Conservation (phyloP, 23 tunicate genomes). For the Aplidium turbinatum region DNA sequence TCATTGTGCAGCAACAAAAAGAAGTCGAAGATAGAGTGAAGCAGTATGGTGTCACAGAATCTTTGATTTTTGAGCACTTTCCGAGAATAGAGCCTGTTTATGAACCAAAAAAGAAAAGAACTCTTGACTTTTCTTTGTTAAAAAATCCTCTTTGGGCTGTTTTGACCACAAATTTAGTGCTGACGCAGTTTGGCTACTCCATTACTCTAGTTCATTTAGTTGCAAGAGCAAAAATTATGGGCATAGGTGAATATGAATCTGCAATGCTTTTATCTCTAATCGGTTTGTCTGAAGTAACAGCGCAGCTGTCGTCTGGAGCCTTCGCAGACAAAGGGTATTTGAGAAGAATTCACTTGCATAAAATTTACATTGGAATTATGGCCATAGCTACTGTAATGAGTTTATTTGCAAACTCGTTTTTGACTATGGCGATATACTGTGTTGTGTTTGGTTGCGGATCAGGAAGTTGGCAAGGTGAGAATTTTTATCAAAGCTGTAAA, state of each 20-base stretch:
- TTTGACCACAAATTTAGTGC: conserved; percentile 64
- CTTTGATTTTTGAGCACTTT: conserved; percentile 81
- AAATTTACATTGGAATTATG: conserved; percentile 76
- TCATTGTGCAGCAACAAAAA: conserved; percentile 46
- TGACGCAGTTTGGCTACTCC: conserved; percentile 91
- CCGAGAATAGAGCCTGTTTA: conserved; percentile 88
- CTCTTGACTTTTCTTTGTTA: conserved; percentile 62
- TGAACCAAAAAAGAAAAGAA: conserved; percentile 63
- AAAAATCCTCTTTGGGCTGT: conserved; percentile 86
- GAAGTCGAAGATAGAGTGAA: conserved; percentile 57
- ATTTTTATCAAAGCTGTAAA: neutral
- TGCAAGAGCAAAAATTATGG: conserved; percentile 72
- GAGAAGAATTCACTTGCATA: conserved; percentile 78
- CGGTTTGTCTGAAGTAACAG: conserved; percentile 69
- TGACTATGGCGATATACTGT: conserved; percentile 73
- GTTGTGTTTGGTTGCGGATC: conserved; percentile 85
- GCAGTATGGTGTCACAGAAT: conserved; percentile 79
- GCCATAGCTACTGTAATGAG: conserved; percentile 62
- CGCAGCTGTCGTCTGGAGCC: conserved; percentile 75
- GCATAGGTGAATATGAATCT: conserved; percentile 73
- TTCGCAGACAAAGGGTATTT: conserved; percentile 71
- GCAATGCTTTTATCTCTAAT: conserved; percentile 62
- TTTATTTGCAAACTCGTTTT: conserved; percentile 50
- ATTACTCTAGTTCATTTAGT: conserved; percentile 81
- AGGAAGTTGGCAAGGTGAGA: conserved; percentile 92